These are phyloP conservation scores for Epinotia nisella DNA, from an alignment of 2,888 invertebrate genomes.

Conservation along the genomic window DNA sequence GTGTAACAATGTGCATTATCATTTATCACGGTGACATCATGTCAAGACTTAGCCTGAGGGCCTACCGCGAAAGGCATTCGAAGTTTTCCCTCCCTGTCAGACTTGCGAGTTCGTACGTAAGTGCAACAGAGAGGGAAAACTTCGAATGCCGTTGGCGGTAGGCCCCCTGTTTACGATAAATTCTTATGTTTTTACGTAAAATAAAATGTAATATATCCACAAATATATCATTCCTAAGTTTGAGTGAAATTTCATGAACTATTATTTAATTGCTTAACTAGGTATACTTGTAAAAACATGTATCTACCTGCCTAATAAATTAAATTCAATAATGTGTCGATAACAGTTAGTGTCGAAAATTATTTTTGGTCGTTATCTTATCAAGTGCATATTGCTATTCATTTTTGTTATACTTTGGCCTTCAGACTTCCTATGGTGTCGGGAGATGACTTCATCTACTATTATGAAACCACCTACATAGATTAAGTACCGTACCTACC, in stretches of 20 bases:
- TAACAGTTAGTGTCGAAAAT: background rate
- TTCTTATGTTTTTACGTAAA: background rate
- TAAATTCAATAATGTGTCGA: background rate
- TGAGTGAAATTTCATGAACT: background rate
- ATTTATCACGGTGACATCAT: constrained; percentile 12
- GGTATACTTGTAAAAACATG: background rate
- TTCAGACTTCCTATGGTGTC: background rate
- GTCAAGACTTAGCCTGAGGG: background rate
- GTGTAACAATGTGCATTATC: background rate
- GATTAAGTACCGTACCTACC: background rate
- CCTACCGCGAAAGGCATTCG: no score
- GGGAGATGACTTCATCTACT: constrained; percentile 26
- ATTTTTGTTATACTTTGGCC: background rate
- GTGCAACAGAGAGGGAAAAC: no score
- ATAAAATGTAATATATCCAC: background rate
- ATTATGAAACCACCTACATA: background rate
- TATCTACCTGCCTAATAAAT: background rate
- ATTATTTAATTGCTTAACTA: background rate
- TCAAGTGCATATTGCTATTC: background rate
- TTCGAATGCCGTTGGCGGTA: no score
- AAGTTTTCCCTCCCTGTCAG: no score
- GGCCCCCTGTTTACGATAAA: background rate
- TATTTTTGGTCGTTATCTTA: constrained; percentile 12
- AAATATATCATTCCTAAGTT: background rate
- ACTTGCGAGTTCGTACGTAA: no score